phyloP scores from a whole-genome alignment of 2,797 vertebrate genomes.

The Notamacropus eugenii region DNA sequence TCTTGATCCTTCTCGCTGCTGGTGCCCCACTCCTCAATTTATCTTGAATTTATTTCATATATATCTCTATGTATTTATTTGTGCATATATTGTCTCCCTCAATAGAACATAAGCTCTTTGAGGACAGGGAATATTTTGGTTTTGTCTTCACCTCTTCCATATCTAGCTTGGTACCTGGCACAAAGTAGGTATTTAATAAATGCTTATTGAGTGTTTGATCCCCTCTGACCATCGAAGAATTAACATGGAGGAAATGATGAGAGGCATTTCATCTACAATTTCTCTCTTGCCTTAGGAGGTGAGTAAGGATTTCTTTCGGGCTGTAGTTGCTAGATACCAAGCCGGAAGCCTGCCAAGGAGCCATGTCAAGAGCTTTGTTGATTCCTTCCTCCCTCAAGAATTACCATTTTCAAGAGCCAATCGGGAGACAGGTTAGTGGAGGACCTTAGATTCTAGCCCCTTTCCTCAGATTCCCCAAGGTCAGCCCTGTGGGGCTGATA shows the following conservation, averaged over 20 bases:
- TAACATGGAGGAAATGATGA: not conserved
- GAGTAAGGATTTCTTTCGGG: slow-evolving; percentile 72
- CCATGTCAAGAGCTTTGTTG: slow-evolving; percentile 60
- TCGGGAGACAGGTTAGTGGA: slow-evolving; percentile 70
- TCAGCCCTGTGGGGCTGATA: not conserved
- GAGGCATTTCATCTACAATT: not conserved
- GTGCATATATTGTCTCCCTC: not conserved
- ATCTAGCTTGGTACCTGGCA: not conserved
- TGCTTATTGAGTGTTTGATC: not conserved
- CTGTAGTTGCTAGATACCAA: not conserved
- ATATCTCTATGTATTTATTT: not conserved
- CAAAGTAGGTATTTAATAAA: not conserved
- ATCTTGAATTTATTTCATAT: not conserved
- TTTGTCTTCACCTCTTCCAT: not conserved
- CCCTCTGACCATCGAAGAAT: not conserved
- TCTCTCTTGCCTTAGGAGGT: slow-evolving; percentile 67
- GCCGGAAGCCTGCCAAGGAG: slow-evolving; percentile 48
- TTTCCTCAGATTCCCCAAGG: not conserved
- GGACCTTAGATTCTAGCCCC: not conserved
- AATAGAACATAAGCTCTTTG: not conserved
- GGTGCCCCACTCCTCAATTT: not conserved
- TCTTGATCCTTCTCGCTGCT: not conserved
- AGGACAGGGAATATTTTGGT: not conserved
- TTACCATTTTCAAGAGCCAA: not conserved
- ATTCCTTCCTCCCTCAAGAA: slow-evolving; percentile 29